Conservation (phyloP, 1,140 invertebrate genomes). For the Neodiprion fabricii region DNA sequence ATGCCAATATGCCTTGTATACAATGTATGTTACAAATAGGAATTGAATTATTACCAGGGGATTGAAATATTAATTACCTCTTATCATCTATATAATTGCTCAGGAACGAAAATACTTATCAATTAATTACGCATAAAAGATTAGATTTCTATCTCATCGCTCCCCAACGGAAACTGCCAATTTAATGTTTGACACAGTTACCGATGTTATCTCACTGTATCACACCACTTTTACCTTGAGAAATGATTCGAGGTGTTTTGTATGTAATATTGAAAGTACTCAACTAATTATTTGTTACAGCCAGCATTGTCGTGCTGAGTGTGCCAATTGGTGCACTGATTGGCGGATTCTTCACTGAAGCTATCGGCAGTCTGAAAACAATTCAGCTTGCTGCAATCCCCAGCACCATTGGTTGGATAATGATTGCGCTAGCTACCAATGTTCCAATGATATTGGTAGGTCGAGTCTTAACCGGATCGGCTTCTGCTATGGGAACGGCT, state of each 20-base stretch:
- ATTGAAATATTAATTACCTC: too few species aligned
- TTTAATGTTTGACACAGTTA: too few species aligned
- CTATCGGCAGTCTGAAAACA: slow-evolving; percentile 67
- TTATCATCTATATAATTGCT: too few species aligned
- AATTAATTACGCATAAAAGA: too few species aligned
- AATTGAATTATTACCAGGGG: too few species aligned
- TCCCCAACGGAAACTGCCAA: too few species aligned
- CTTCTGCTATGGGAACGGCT: slow-evolving; percentile 63
- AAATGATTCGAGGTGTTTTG: too few species aligned
- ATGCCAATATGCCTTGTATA: background rate
- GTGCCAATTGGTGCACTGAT: slow-evolving; percentile 63
- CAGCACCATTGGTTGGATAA: slow-evolving; percentile 67
- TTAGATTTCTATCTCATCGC: too few species aligned
- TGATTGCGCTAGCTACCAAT: slow-evolving; percentile 63
- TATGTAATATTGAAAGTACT: background rate
- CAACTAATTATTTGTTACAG: slow-evolving; percentile 49
- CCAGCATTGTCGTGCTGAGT: slow-evolving; percentile 63
- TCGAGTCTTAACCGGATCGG: slow-evolving; percentile 69
- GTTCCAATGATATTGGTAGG: slow-evolving; percentile 65
- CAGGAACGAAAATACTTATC: too few species aligned
- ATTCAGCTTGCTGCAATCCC: slow-evolving; percentile 68
- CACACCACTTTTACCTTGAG: too few species aligned
- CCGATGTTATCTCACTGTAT: too few species aligned
- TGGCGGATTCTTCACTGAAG: slow-evolving; percentile 68
- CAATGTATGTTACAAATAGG: background rate